phyloP scores from a whole-genome alignment of 2,797 vertebrate genomes.

The Poliocrania exsul region DNA sequence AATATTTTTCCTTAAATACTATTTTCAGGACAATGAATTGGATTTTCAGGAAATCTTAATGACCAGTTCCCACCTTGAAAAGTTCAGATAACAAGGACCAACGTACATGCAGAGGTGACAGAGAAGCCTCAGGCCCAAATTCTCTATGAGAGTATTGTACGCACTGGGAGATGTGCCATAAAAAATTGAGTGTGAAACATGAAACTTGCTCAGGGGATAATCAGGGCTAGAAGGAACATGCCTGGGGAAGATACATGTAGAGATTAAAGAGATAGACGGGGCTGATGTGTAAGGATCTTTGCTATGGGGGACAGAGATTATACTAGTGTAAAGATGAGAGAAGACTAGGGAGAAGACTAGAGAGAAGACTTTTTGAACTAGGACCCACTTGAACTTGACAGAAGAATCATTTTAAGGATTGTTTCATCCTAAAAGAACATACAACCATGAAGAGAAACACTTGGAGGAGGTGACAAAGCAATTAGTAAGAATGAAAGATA shows the following conservation, averaged over 20 bases:
- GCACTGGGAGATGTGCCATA: not conserved
- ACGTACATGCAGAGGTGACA: not conserved
- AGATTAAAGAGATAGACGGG: not conserved
- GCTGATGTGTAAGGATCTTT: not conserved
- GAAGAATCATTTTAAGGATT: not conserved
- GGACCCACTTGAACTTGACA: not conserved
- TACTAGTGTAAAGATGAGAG: not conserved
- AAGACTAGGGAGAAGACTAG: not conserved
- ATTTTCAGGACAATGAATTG: not conserved
- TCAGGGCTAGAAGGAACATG: not conserved
- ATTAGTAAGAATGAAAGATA: not conserved
- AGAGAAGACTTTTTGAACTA: not conserved
- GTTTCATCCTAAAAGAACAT: not conserved
- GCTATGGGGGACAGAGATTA: not conserved
- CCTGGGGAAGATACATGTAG: not conserved
- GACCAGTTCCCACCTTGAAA: not conserved
- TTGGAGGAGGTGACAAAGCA: not conserved
- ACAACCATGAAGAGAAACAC: not conserved
- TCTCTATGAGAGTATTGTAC: not conserved
- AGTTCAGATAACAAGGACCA: not conserved
- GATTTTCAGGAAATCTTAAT: not conserved
- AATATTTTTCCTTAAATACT: not conserved
- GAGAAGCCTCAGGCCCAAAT: not conserved
- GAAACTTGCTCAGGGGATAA: not conserved
- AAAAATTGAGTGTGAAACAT: not conserved